Percentiles rank a stretch among this genome's conserved stretches.
Conservation (phyloP, 1,140 invertebrate genomes). For the Orchestia grillus region DNA sequence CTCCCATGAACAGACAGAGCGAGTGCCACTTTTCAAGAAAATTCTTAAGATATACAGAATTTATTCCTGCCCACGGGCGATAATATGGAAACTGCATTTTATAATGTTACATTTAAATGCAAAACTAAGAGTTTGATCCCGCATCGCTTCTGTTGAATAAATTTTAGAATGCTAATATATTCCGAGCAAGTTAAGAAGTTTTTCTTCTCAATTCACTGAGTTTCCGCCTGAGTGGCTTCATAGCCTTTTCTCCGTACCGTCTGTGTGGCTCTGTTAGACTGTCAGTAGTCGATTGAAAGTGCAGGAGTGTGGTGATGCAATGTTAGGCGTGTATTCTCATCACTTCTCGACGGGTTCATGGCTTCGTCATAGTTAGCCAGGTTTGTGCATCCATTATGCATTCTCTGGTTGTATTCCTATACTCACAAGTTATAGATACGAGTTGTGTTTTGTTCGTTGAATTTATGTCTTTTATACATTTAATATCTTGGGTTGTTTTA, state of each 20-base stretch:
- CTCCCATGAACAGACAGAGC: background rate
- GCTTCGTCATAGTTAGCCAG: constrained; percentile 4
- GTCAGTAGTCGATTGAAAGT: background rate
- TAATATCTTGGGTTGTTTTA: constrained; percentile 40
- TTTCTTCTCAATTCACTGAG: background rate
- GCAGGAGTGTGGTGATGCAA: background rate
- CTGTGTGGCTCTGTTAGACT: background rate
- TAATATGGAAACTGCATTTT: background rate
- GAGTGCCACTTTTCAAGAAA: background rate
- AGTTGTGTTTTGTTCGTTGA: background rate
- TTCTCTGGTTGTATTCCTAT: background rate
- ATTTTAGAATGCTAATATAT: background rate
- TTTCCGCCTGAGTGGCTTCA: background rate
- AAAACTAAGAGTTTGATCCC: too few relatives aligned
- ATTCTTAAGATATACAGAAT: background rate
- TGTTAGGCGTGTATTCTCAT: background rate
- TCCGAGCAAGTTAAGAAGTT: background rate
- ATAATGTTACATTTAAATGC: too few relatives aligned
- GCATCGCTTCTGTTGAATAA: too few relatives aligned
- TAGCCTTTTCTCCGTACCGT: background rate
- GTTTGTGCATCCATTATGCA: background rate
- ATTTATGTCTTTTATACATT: background rate
- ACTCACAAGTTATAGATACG: background rate
- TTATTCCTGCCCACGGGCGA: background rate
- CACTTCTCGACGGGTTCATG: constrained; percentile 26